A percentile compares a stretch with the other conserved stretches of the same genome.
Conservation (phyloP, 2,888 invertebrate species). For the Galerucella calmariensis region DNA sequence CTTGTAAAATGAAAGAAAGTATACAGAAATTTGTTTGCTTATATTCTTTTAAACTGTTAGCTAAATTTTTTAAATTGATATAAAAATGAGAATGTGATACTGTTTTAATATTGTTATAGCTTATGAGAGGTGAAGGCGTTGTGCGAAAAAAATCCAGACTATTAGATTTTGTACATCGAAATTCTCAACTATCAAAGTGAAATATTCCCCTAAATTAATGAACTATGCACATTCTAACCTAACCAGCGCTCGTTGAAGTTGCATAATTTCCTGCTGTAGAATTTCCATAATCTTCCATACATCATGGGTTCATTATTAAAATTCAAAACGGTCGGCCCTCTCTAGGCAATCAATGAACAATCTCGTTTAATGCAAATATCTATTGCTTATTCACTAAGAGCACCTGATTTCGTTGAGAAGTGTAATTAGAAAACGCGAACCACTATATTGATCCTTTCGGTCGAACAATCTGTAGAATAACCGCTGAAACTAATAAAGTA, state of each 20-base stretch:
- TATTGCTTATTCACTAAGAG: slow-evolving; percentile 12
- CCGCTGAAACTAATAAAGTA: slow-evolving; percentile 12
- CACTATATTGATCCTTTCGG: slow-evolving; percentile 10
- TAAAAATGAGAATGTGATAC: no score
- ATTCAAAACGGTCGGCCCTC: slow-evolving; percentile 5
- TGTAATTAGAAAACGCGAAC: slow-evolving; percentile 18
- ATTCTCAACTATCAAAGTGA: background rate
- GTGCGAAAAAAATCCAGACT: no score
- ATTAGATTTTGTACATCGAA: background rate
- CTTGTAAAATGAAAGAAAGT: no score
- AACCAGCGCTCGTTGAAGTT: background rate
- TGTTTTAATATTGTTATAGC: no score
- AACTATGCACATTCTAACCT: background rate
- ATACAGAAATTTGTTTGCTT: no score
- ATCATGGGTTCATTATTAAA: slow-evolving; percentile 10
- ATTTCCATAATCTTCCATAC: slow-evolving; percentile 9
- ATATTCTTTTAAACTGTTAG: no score
- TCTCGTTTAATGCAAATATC: slow-evolving; percentile 8
- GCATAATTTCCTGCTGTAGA: background rate
- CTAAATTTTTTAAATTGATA: no score
- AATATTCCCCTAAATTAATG: background rate
- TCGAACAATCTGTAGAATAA: slow-evolving; percentile 14
- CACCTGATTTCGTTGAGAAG: slow-evolving; percentile 9
- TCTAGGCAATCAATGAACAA: slow-evolving; percentile 12
- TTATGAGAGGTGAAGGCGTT: no score